These are phyloP conservation scores for Neodon shergylaensis DNA, from an alignment of 2,113 vertebrate species.

Conservation along the genomic window DNA sequence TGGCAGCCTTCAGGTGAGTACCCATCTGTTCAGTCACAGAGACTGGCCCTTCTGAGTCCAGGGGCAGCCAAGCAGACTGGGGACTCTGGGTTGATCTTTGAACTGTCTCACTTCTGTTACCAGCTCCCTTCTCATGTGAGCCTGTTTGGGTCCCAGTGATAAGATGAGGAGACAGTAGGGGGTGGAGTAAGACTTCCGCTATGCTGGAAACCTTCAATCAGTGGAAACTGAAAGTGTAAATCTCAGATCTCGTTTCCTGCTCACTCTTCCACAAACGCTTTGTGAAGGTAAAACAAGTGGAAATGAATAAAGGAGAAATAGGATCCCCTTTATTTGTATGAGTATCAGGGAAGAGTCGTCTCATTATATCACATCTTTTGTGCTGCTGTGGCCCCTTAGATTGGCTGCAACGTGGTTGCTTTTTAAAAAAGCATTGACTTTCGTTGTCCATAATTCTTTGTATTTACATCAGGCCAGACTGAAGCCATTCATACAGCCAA, in stretches of 20 bases:
- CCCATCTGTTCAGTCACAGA: fast-evolving
- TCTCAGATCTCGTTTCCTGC: too few relatives aligned
- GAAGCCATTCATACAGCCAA: neutral
- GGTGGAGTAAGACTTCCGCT: neutral
- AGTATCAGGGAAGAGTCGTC: fast-evolving
- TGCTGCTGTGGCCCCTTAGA: fast-evolving
- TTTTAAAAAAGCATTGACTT: fast-evolving
- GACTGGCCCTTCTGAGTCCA: fast-evolving
- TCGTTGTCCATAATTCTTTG: neutral
- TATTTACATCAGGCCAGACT: neutral
- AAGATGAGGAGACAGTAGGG: fast-evolving
- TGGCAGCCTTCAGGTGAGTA: constrained; percentile 95
- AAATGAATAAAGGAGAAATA: neutral
- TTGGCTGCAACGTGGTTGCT: fast-evolving
- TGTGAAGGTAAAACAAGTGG: fast-evolving
- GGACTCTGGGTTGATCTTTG: too few relatives aligned
- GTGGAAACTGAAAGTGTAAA: fast-evolving
- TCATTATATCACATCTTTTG: fast-evolving
- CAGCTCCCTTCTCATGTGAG: fast-evolving
- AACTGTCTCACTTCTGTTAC: too few relatives aligned
- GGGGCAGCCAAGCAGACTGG: fast-evolving
- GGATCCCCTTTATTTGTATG: fast-evolving
- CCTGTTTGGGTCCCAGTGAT: fast-evolving
- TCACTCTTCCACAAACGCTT: neutral
- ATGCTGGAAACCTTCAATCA: fast-evolving